Evolutionary conservation across 1,140 invertebrate genomes (phyloP).

Genomic region (Apocrypta bakeri): DNA sequence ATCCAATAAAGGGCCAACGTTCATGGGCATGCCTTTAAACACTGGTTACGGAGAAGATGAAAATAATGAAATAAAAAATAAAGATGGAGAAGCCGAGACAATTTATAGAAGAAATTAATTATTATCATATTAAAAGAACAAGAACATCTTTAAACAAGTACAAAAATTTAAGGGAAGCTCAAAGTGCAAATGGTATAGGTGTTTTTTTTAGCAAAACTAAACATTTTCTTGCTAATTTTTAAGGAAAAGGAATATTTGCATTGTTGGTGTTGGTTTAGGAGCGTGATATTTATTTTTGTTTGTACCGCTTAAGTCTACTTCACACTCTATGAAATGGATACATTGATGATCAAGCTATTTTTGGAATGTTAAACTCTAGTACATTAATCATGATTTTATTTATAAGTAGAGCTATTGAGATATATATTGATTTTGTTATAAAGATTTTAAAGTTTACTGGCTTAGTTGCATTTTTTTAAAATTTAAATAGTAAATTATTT

Average conservation of each 20-base stretch:
- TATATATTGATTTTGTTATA: too few relatives aligned
- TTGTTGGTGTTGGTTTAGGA: neutral
- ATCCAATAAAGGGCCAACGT: slow-evolving; percentile 75
- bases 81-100: slow-evolving; percentile 43
- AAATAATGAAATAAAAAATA: slow-evolving; percentile 23
- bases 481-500: slow-evolving; percentile 3
- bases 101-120: slow-evolving; percentile 30
- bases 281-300: slow-evolving; percentile 4
- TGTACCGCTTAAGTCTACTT: slow-evolving; percentile 1
- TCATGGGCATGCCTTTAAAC: slow-evolving; percentile 88
- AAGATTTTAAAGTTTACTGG: neutral
- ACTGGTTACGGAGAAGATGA: slow-evolving; percentile 56
- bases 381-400: neutral
- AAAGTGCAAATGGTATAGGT: neutral
- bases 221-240: slow-evolving; percentile 45
- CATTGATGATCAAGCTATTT: neutral
- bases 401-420: neutral
- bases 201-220: neutral
- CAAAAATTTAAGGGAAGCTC: neutral
- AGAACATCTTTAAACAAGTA: neutral
- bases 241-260: slow-evolving; percentile 4
- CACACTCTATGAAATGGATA: neutral
- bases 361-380: neutral
- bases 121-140: neutral
- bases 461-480: too few relatives aligned